Evolutionary conservation across 2,797 vertebrate genomes (phyloP).

Genomic region (Carduelis carduelis): DNA sequence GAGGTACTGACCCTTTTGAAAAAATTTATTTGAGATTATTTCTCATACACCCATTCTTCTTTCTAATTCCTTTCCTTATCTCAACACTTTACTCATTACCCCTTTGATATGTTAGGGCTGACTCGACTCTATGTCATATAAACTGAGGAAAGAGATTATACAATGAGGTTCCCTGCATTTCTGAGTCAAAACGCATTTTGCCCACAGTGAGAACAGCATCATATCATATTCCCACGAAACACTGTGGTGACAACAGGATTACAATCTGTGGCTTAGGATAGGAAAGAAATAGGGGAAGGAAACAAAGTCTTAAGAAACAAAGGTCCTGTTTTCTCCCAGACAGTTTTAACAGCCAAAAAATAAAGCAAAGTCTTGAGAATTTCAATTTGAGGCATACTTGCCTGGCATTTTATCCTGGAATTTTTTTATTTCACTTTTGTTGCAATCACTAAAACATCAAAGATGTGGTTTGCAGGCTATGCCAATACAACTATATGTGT

Average conservation of each 20-base stretch:
- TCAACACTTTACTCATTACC: neutral
- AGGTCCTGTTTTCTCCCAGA: slow-evolving; percentile 9
- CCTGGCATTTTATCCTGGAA: neutral
- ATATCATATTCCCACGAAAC: slow-evolving; percentile 32
- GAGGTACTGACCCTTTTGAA: neutral
- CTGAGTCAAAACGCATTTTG: neutral
- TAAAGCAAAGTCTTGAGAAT: neutral
- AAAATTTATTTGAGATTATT: neutral
- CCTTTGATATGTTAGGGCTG: neutral
- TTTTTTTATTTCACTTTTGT: neutral
- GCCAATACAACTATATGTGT: neutral
- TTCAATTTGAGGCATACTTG: neutral
- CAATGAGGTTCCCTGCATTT: neutral
- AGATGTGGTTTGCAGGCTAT: neutral
- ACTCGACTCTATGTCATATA: neutral
- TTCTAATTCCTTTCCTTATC: neutral
- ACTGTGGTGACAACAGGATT: slow-evolving; percentile 40
- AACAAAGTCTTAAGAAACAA: slow-evolving; percentile 27
- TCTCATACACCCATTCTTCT: neutral
- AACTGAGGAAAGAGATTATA: slow-evolving; percentile 39
- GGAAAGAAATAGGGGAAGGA: slow-evolving; percentile 54
- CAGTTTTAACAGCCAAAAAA: neutral
- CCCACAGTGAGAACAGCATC: neutral
- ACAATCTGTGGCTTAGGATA: neutral
- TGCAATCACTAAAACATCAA: neutral